phyloP scores from a whole-genome alignment of 1,140 invertebrate genomes.

The Apis laboriosa region DNA sequence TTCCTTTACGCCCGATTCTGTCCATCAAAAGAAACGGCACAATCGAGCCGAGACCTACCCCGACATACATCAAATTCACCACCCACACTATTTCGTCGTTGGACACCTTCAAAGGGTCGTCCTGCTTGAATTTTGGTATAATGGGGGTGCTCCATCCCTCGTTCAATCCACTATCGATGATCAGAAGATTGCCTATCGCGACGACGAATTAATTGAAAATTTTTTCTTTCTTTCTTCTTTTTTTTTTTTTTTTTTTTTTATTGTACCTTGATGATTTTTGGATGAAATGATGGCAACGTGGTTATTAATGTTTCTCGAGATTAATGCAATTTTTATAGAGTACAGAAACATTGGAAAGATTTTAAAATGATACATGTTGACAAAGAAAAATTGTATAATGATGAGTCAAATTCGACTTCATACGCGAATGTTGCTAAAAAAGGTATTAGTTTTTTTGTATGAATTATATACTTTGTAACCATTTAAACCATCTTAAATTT shows the following conservation, averaged over 20 bases:
- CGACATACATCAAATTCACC: constrained; percentile 77
- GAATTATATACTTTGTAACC: too few species aligned
- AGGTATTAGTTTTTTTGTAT: too few species aligned
- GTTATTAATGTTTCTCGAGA: neutral
- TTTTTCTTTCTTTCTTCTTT: neutral
- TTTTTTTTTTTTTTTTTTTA: too few species aligned
- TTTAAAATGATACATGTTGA: too few species aligned
- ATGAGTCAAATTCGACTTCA: too few species aligned
- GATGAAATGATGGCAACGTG: neutral
- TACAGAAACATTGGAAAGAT: too few species aligned
- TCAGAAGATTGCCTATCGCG: constrained; percentile 75
- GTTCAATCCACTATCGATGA: constrained; percentile 77
- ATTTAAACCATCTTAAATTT: too few species aligned
- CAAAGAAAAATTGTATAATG: too few species aligned
- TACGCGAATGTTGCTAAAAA: too few species aligned
- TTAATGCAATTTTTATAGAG: too few species aligned
- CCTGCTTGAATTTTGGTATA: constrained; percentile 73
- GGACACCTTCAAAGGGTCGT: constrained; percentile 69
- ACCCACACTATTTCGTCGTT: constrained; percentile 70
- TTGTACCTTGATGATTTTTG: too few species aligned
- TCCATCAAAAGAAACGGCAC: constrained; percentile 81
- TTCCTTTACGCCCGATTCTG: constrained; percentile 82
- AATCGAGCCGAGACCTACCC: constrained; percentile 74
- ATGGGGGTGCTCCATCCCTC: constrained; percentile 79
- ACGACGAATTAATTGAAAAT: neutral